These are phyloP conservation scores for Strix aluco DNA, from an alignment of 2,113 vertebrate species.

Conservation along the genomic window DNA sequence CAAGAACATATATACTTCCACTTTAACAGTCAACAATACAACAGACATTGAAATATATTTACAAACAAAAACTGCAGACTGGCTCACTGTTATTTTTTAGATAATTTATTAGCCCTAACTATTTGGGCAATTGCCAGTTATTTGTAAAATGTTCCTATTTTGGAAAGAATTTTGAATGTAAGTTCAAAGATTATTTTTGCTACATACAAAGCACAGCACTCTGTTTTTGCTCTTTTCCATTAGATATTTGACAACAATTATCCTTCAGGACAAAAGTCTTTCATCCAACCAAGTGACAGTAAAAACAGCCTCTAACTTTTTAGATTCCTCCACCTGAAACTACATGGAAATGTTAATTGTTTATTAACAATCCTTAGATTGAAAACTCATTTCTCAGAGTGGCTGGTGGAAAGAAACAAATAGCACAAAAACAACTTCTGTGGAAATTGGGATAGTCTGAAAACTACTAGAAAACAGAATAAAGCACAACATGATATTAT, in stretches of 20 bases:
- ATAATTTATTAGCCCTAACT: not conserved
- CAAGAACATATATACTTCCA: not conserved
- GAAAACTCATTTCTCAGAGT: not conserved
- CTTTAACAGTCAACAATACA: not conserved
- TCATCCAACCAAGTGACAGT: not conserved
- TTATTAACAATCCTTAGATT: not conserved
- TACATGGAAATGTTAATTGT: not conserved
- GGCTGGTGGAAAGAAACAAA: not conserved
- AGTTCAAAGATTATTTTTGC: not conserved
- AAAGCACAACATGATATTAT: not conserved
- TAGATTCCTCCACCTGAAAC: not conserved
- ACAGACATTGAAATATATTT: not conserved
- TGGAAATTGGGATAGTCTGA: not conserved
- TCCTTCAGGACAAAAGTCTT: not conserved
- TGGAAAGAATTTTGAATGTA: not conserved
- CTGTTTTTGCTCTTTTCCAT: not conserved
- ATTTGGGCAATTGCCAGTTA: not conserved
- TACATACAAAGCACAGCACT: not conserved
- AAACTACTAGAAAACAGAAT: not conserved
- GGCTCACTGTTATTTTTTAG: not conserved
- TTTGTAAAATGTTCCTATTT: not conserved
- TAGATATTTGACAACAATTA: not conserved
- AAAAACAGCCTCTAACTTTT: not conserved
- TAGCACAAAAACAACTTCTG: not conserved
- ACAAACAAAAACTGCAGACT: not conserved